A percentile compares a stretch with the other conserved stretches of the same genome.
Evolutionary conservation across 2,797 vertebrate species (phyloP).

Genomic region (Esox lucius): DNA sequence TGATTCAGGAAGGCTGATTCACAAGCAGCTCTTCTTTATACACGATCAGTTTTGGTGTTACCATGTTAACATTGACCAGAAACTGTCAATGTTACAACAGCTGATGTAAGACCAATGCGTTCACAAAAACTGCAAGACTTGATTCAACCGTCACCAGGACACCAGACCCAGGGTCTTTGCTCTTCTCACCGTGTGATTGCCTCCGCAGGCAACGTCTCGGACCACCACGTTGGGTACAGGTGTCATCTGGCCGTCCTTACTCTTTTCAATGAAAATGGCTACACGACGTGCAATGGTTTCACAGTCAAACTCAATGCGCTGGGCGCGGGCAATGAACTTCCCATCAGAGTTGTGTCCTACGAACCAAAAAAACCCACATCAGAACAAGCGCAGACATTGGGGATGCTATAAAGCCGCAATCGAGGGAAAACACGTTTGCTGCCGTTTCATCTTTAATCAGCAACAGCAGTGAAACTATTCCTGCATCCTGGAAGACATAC

Average conservation of each 20-base stretch:
- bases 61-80: no score
- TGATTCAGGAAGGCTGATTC: no score
- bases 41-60: no score
- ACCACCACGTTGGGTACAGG: conserved; percentile 95
- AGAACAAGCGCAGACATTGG: neutral
- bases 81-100: no score
- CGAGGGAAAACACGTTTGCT: no score
- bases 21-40: no score
- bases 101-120: no score
- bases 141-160: neutral
- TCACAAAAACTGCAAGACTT: no score
- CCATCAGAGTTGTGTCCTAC: conserved; percentile 95
- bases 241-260: conserved; percentile 92
- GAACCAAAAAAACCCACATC: neutral
- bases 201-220: conserved; percentile 88
- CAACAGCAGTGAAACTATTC: no score
- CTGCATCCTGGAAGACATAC: conserved; percentile 64
- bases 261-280: conserved; percentile 96
- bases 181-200: conserved; percentile 88
- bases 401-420: neutral
- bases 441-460: no score
- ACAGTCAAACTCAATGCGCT: conserved; percentile 96
- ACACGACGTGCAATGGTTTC: conserved; percentile 91
- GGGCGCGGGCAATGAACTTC: conserved; percentile 94
- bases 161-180: neutral